Conservation (phyloP, 2,113 vertebrate species). For the Dasyornis broadbenti region DNA sequence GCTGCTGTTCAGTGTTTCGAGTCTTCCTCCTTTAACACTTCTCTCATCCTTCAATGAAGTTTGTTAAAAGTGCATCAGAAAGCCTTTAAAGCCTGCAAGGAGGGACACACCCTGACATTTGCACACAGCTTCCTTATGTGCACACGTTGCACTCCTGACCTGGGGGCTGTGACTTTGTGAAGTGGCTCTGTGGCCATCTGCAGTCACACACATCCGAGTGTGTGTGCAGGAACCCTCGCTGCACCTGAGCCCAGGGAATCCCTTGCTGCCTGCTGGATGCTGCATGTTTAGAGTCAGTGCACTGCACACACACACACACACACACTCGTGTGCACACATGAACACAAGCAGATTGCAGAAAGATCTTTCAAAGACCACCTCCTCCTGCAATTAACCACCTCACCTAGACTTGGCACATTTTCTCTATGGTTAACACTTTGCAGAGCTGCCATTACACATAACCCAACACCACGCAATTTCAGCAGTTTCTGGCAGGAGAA, state of each 20-base stretch:
- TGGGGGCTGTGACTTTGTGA: accelerated
- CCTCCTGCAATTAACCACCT: background rate
- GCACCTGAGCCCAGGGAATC: background rate
- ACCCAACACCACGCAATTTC: background rate
- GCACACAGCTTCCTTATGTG: background rate
- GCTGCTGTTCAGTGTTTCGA: background rate
- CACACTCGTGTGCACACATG: too few relatives aligned
- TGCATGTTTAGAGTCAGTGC: background rate
- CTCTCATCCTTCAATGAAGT: background rate
- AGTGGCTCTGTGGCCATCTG: background rate
- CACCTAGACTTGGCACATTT: background rate
- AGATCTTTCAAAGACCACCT: background rate
- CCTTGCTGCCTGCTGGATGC: background rate
- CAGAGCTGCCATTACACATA: background rate
- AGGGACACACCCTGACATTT: background rate
- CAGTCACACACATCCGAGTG: background rate
- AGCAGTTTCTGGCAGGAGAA: background rate
- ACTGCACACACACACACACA: background rate
- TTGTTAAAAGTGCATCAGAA: background rate
- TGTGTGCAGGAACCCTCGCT: background rate
- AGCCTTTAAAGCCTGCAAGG: background rate
- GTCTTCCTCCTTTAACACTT: background rate
- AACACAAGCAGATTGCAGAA: background rate
- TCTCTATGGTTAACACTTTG: background rate
- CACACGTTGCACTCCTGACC: background rate